Percentiles rank a stretch among this genome's conserved stretches.
Conservation (phyloP, 2,888 invertebrate species). For the Hypomecis punctinalis region DNA sequence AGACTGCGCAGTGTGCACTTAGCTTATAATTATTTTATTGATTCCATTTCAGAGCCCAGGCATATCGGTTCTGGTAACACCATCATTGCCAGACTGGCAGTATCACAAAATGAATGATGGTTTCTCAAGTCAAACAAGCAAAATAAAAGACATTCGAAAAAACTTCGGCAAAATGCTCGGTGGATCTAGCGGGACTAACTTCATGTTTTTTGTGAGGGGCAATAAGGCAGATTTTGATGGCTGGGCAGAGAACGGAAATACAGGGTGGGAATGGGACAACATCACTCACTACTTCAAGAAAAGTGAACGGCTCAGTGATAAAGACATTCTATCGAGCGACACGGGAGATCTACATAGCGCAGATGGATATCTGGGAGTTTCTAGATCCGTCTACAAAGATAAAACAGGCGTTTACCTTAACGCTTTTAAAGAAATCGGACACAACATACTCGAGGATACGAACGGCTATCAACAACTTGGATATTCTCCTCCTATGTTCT, state of each 20-base stretch:
- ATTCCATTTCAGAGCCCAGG: constrained; percentile 60
- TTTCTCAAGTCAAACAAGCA: constrained; percentile 56
- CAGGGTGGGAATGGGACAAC: constrained; percentile 63
- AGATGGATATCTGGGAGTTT: constrained; percentile 56
- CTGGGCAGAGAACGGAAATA: constrained; percentile 83
- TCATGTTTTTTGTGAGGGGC: constrained; percentile 87
- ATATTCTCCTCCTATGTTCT: constrained; percentile 50
- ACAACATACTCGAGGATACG: constrained; percentile 50
- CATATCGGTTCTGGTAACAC: constrained; percentile 51
- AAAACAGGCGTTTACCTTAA: constrained; percentile 62
- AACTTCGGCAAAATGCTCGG: constrained; percentile 88
- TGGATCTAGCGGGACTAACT: constrained; percentile 87
- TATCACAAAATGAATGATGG: constrained; percentile 57
- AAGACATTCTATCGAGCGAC: constrained; percentile 51
- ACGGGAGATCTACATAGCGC: constrained; percentile 57
- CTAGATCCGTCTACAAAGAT: constrained; percentile 59
- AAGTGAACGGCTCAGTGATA: constrained; percentile 53
- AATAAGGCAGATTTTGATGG: constrained; percentile 86
- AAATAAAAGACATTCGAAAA: constrained; percentile 54
- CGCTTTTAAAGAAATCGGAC: constrained; percentile 58
- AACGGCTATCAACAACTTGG: constrained; percentile 57
- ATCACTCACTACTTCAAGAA: constrained; percentile 61
- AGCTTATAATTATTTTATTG: not conserved
- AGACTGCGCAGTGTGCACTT: not conserved
- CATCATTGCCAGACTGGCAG: constrained; percentile 58